Base-by-base conservation (phyloP, 2,888 invertebrate species). In the Pteria penguin region DNA sequence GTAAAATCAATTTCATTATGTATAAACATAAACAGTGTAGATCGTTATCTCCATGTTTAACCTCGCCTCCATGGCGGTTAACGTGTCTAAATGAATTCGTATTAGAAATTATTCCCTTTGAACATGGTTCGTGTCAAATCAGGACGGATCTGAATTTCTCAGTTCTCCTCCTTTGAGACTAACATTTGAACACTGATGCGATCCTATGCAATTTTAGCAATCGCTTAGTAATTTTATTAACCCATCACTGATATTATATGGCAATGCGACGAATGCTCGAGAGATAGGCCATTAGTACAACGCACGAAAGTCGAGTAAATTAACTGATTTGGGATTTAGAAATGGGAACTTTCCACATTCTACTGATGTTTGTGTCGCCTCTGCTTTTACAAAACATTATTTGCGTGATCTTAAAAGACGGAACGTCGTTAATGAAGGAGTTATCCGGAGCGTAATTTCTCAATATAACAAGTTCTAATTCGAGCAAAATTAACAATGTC, bases 201-300 rank as follows among this genome's bases (percentile, higher is more conserved):
- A n/a, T 60, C 14, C 26, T 60, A 14, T 60, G 60, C 27, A 60
- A 26, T 60, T 60, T 18, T 61, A 55, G 65, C 54, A 27, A 73
- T 73, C 61, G 67, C 66, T 60, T 57, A 57, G 72, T 77, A 73
- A 77, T 77, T 72, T 70, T 77, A 77, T 77, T 77, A 77, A 77
- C 69, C 70, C 76, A 32, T 73, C 73, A 70, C 72, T 52, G 45
- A 63, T 58, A 68, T 67, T 67, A 54, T 63, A 67, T 26, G 32
- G 54, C 26, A 31, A 54, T 36, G 62, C 72, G 72, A 77, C 76
- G 73, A 77, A 68, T 73, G 67, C 69, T 68, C 76, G 60, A 72
- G 55, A 54, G 76, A 68, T 29, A 69, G 70, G 69, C 70, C 75
- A 75, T 75, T 75, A 75, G 75, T 62, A 45, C 52, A 68, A 73